Base-by-base conservation (phyloP, 2,888 invertebrate genomes). In the Deilephila porcellus region DNA sequence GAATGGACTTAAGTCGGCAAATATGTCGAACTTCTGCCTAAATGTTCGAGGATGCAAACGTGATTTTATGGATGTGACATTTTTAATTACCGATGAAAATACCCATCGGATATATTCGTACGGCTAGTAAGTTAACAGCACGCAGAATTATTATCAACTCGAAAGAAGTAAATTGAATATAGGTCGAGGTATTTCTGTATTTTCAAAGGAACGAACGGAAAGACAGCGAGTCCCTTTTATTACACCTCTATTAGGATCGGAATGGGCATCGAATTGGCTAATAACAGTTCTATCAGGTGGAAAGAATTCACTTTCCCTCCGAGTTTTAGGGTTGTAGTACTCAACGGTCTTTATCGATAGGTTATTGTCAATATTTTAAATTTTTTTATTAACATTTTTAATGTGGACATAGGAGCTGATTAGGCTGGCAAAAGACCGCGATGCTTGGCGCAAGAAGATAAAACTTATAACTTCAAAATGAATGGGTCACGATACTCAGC, bases 261-360 rank as follows among this genome's bases (percentile, higher is more conserved):
- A 92, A 93, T 92, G 92, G 90, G 85, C 90, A 90, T 91, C 89
- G 88, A 93, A 94, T 94, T 92, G 94, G 92, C 93, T 93, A 94
- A 93, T 94, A 94, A 93, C 93, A 87, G 91, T 91, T 90, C 93
- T 93, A 94, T 94, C 94, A 94, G 94, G 94, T 94, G 93, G 92
- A 94, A 91, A 91, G 91, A 94, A 94, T 93, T 93, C 91, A 92
- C 92, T 93, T 88, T 90, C 88, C 83, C 84, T 85, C 85, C 83
- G 85, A 83, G 83, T 80, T 78, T 70, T 85, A 90, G 89, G 73
- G 89, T 80, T 78, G 90, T 45, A 14, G 14, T 45, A 45, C 11
- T 14, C 14, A 45, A 3, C 14, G 1, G 14, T 14, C 14, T 45
- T 45, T 80, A 80, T 81, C 79, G 78, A 82, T 80, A 81, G 72